A percentile compares a stretch with the other conserved stretches of the same genome.
Conservation (phyloP, 2,797 vertebrate genomes). For the Trichosurus vulpecula region DNA sequence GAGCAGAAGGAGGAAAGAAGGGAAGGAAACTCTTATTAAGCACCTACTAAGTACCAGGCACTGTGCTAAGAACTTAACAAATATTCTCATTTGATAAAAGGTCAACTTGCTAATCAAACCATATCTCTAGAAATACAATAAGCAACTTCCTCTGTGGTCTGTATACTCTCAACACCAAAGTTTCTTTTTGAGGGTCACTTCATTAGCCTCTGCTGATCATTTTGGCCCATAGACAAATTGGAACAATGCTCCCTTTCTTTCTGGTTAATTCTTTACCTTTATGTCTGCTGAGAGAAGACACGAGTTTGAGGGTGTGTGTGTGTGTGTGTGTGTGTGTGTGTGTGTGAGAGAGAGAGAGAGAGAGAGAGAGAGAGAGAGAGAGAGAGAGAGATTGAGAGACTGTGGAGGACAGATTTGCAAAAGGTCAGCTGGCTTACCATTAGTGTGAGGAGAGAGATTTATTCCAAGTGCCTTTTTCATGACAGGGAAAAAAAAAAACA, state of each 20-base stretch:
- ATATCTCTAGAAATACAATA: rapidly evolving
- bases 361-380: too few relatives aligned
- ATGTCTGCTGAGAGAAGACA: slow-evolving; percentile 65
- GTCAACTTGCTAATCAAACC: background rate
- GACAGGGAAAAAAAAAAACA: slow-evolving; percentile 67
- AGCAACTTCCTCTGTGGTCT: background rate
- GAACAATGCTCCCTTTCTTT: slow-evolving; percentile 71
- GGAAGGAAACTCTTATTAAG: background rate
- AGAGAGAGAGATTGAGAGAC: background rate
- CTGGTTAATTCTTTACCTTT: slow-evolving; percentile 30
- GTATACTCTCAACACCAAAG: slow-evolving; percentile 11
- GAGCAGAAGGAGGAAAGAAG: background rate
- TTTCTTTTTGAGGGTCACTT: slow-evolving; percentile 59
- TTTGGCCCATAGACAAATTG: slow-evolving; percentile 44
- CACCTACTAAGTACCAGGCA: background rate
- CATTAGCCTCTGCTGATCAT: slow-evolving; percentile 63
- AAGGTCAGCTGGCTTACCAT: slow-evolving; percentile 76
- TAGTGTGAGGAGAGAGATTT: slow-evolving; percentile 73
- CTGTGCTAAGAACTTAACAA: background rate
- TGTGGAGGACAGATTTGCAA: slow-evolving; percentile 56
- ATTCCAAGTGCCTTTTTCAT: slow-evolving; percentile 74
- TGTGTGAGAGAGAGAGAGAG: slow-evolving; percentile 61
- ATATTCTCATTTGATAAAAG: background rate
- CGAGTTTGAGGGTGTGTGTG: slow-evolving; percentile 80
- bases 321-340: slow-evolving; percentile 83